Base-by-base conservation (phyloP, 2,888 invertebrate species). In the Meiosimyza decipiens region DNA sequence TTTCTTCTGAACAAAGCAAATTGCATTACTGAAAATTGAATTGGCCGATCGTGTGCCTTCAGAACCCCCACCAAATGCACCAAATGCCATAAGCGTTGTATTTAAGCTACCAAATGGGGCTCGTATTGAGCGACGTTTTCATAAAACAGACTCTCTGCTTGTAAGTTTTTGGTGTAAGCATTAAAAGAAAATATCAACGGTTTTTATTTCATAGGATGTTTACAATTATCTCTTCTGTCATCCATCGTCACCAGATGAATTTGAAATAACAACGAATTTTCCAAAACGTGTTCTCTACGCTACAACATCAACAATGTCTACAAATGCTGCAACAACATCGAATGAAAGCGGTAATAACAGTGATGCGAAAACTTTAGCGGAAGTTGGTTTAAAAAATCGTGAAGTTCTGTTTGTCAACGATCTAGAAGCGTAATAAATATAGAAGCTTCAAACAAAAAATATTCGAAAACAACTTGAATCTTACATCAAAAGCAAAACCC, bases 211-310 rank as follows among this genome's bases (percentile, higher is more conserved):
- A 50, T 89, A 98, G 97, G 94, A 95, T 84, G 91, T 99, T 76
- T 97, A 96, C 88, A 94, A 96, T 87, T 98, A 94, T 88, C 95
- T 98, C 77, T 97, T 98, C 88, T 97, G 97, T 84, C 96, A 98
- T 88, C 95, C 96, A 6, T 92, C 93, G 80, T 93, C 98, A 15
- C 98, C 98, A 1, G 91, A 96, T 84, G 92, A 93, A 84, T 98
- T 98, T 85, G 96, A 98, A 89, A 96, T 98, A 77, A 95, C 96
- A 65, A 97, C 96, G 77, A 98, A 97, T 88, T 98, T 96, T 86
- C 98, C 98, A 0, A 95, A 96, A 84, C 91, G 95, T 77, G 91
- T 94, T 75, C 88, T 98, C 71, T 90, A 92, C 77, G 81, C 84
- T 69, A 86, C 82, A 78, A 77, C 6, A 9, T 40, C 40, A 40